Evolutionary conservation across 2,113 vertebrate species (phyloP).

Genomic region (Strix uralensis): DNA sequence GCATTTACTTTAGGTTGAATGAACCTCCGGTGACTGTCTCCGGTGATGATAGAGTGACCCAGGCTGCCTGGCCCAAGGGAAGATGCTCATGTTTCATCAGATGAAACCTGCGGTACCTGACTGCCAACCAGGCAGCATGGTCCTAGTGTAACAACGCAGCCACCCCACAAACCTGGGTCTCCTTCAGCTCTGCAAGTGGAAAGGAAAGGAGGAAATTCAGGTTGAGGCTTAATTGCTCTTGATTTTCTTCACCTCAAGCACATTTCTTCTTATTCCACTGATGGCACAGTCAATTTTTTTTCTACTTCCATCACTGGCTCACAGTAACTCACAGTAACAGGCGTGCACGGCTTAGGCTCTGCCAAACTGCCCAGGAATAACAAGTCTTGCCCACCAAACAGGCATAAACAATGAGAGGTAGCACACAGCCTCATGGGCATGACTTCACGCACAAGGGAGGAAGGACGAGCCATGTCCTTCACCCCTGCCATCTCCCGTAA

Average conservation of each 20-base stretch:
- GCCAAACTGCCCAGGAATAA: background rate
- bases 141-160: rapidly evolving
- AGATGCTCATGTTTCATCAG: background rate
- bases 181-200: background rate
- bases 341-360: rapidly evolving
- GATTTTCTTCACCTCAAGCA: background rate
- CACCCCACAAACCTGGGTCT: background rate
- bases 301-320: background rate
- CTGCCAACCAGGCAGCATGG: no score
- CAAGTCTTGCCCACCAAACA: background rate
- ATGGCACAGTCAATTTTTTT: background rate
- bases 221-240: background rate
- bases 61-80: background rate
- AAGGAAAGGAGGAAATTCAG: background rate
- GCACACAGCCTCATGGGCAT: no score
- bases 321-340: background rate
- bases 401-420: background rate
- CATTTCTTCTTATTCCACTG: background rate
- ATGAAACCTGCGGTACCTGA: background rate
- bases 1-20: background rate
- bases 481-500: background rate
- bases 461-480: background rate
- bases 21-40: background rate
- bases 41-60: background rate
- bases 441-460: background rate